Conservation (phyloP, 2,888 invertebrate genomes). For the Ethmia dodecea region DNA sequence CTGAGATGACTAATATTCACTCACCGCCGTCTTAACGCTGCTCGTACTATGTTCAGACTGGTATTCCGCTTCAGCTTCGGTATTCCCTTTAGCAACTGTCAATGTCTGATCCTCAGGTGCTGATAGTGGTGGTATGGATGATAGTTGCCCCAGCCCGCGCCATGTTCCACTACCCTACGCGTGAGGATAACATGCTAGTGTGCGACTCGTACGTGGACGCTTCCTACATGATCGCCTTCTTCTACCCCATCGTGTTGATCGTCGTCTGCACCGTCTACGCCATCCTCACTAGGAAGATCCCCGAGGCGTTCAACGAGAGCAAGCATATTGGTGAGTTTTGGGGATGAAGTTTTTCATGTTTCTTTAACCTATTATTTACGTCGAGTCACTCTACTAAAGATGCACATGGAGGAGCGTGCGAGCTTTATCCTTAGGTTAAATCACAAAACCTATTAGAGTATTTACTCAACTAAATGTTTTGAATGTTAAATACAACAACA, state of each 20-base stretch:
- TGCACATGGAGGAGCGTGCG: too few species aligned
- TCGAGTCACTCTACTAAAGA: too few species aligned
- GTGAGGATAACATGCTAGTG: constrained; percentile 94
- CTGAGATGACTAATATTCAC: too few species aligned
- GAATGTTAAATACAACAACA: too few species aligned
- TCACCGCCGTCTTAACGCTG: too few species aligned
- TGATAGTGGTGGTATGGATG: constrained; percentile 95
- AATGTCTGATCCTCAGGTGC: constrained; percentile 76
- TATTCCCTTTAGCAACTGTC: too few species aligned
- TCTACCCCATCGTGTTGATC: constrained; percentile 94
- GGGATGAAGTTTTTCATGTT: not conserved
- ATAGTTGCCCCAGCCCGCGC: constrained; percentile 92
- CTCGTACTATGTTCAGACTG: too few species aligned
- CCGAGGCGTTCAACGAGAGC: constrained; percentile 99
- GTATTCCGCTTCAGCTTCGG: too few species aligned
- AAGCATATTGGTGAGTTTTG: constrained; percentile 91
- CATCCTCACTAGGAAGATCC: constrained; percentile 95
- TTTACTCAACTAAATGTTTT: too few species aligned
- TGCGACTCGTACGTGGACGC: constrained; percentile 95
- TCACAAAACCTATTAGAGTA: too few species aligned
- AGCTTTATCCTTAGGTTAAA: too few species aligned
- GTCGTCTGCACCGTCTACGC: constrained; percentile 97
- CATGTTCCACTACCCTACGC: constrained; percentile 92
- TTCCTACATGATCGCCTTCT: constrained; percentile 95
- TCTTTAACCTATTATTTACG: too few species aligned